These are phyloP conservation scores for Crypturellus undulatus DNA, from an alignment of 2,113 vertebrate species.

Conservation along the genomic window DNA sequence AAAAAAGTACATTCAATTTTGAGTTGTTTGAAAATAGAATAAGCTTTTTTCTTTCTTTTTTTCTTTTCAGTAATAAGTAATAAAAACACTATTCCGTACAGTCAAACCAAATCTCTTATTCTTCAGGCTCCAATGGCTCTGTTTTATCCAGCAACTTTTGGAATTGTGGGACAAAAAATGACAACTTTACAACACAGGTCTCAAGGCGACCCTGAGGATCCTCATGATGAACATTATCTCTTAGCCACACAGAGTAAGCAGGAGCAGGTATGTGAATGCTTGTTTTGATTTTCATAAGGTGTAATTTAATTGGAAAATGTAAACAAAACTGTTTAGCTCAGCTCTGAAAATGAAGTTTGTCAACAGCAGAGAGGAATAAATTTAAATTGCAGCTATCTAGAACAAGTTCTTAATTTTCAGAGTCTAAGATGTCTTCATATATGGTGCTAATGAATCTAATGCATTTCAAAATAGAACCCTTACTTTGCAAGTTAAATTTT, in stretches of 20 bases:
- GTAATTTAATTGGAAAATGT: not conserved
- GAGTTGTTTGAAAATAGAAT: not conserved
- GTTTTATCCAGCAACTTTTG: slow-evolving; percentile 96
- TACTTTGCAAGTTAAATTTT: not conserved
- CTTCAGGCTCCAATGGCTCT: slow-evolving; percentile 94
- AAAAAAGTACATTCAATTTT: not conserved
- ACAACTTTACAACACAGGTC: slow-evolving; percentile 91
- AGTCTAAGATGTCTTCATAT: not conserved
- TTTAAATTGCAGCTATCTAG: not conserved
- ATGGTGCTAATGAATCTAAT: not conserved
- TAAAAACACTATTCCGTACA: not conserved
- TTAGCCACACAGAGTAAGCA: slow-evolving; percentile 97
- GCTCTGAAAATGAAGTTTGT: not conserved
- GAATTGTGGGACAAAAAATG: slow-evolving; percentile 98
- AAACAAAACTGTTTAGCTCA: not conserved
- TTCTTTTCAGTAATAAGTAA: not conserved
- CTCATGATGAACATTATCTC: slow-evolving; percentile 96
- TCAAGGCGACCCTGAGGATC: slow-evolving; percentile 94
- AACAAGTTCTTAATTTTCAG: not conserved
- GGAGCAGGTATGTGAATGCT: slow-evolving; percentile 86
- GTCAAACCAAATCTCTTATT: not conserved
- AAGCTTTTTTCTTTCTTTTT: not conserved
- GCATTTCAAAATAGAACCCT: not conserved
- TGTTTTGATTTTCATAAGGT: not conserved
- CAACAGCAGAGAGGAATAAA: not conserved